These are phyloP conservation scores for Nymphalis urticae DNA, from an alignment of 2,888 invertebrate species.

Conservation along the genomic window DNA sequence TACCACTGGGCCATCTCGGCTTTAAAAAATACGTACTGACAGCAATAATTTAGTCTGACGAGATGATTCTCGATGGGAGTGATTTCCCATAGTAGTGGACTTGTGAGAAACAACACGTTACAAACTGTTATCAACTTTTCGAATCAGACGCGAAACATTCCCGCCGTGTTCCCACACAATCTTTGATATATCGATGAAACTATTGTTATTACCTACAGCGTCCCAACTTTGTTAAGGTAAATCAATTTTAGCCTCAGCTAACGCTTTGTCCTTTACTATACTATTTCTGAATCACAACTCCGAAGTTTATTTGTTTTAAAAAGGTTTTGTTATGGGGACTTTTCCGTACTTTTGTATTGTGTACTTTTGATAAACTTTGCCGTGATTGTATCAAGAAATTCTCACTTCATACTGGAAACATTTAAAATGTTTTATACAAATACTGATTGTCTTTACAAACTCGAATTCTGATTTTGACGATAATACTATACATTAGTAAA, in stretches of 20 bases:
- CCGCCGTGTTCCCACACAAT: conserved; percentile 31
- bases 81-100: neutral
- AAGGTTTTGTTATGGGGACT: no score
- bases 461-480: no score
- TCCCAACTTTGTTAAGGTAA: conserved; percentile 23
- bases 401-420: no score
- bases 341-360: no score
- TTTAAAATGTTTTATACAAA: no score
- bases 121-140: conserved; percentile 33
- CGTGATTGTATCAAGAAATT: no score
- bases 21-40: neutral
- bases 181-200: conserved; percentile 37
- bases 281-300: no score
- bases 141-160: conserved; percentile 35
- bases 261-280: neutral
- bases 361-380: no score
- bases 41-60: neutral
- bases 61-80: neutral
- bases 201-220: conserved; percentile 31
- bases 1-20: no score
- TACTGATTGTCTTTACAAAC: no score
- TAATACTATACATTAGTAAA: no score
- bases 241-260: conserved; percentile 13
- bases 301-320: no score
- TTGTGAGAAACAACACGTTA: conserved; percentile 13